Base-by-base conservation (phyloP, 2,888 invertebrate species). In the Stenotaenia linearis region DNA sequence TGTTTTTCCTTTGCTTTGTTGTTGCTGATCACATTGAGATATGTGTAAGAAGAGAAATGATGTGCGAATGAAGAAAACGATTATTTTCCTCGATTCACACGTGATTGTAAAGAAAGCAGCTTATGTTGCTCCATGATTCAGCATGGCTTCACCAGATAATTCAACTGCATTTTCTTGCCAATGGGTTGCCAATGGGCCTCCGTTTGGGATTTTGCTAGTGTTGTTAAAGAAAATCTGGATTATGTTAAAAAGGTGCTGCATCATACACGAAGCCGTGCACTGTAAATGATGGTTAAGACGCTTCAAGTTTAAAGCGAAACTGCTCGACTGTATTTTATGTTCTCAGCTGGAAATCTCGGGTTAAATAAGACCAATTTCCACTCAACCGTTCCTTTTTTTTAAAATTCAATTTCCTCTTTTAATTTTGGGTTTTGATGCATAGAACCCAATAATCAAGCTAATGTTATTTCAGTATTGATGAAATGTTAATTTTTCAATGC, bases 81-180 rank as follows among this genome's bases (percentile, higher is more conserved):
- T 69, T 69, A 69, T 69, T 69, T 69, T 69, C n/a, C 28, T 69
- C 69, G 69, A 69, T 69, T 69, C 69, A 23, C 69, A 69, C 69
- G 69, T 69, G 69, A 69, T 69, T 69, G 69, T 69, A n/a, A 69
- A 69, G 69, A 69, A 69, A 69, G 69, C 69, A 69, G 69, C 69
- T 69, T 69, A 69, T 69, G 69, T 69, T 69, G 69, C 69, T 69
- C n/a, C 69, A 69, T 69, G 69, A 69, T 69, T 69, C 69, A 69
- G 69, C 69, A 28, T 69, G 69, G 69, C 23, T 69, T 69, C 69
- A 69, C 69, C 28, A 69, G 69, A 69, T 69, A 23, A 69, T 69
- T 69, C 69, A 69, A 28, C 69, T 28, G 69, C 69, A 69, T 69
- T 69, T 25, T 25, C 69, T 69, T 69, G 23, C 12, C 28, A 69